Evolutionary conservation across 2,888 invertebrate genomes (phyloP).

Genomic region (Epistrophella euchroma): DNA sequence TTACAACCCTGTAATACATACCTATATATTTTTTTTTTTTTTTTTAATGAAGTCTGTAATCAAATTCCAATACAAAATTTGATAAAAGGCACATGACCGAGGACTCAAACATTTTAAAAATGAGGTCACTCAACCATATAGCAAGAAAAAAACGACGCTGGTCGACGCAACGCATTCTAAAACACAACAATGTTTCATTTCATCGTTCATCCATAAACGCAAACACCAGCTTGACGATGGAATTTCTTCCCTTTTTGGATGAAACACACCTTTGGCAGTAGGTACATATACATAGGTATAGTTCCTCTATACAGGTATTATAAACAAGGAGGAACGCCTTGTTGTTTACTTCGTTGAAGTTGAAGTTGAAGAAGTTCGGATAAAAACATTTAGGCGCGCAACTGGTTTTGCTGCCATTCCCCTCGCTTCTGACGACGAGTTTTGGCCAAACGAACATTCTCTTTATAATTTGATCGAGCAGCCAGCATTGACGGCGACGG

Average conservation of each 20-base stretch:
- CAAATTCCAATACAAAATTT: background rate
- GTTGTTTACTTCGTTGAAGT: conserved; percentile 43
- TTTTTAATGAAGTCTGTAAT: background rate
- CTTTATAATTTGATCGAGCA: conserved; percentile 32
- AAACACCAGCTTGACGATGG: conserved; percentile 50
- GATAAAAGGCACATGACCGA: background rate
- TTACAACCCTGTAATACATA: no score
- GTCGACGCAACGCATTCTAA: conserved; percentile 40
- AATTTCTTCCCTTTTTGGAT: conserved; percentile 48
- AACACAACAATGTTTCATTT: conserved; percentile 27
- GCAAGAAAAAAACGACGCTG: conserved; percentile 19
- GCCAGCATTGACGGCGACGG: conserved; percentile 26
- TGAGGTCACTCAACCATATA: conserved; percentile 70
- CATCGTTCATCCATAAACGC: conserved; percentile 34
- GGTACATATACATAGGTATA: background rate
- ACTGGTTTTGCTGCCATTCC: conserved; percentile 58
- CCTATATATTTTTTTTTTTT: background rate
- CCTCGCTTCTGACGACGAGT: background rate
- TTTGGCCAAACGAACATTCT: conserved; percentile 36
- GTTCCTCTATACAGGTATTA: background rate
- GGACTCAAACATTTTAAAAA: conserved; percentile 31
- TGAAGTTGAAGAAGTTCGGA: conserved; percentile 42
- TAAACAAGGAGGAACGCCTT: conserved; percentile 32
- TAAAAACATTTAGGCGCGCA: conserved; percentile 61
- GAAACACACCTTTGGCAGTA: conserved; percentile 37